These are phyloP conservation scores for Pinctada fucata DNA, from an alignment of 2,888 invertebrate genomes.

Conservation along the genomic window DNA sequence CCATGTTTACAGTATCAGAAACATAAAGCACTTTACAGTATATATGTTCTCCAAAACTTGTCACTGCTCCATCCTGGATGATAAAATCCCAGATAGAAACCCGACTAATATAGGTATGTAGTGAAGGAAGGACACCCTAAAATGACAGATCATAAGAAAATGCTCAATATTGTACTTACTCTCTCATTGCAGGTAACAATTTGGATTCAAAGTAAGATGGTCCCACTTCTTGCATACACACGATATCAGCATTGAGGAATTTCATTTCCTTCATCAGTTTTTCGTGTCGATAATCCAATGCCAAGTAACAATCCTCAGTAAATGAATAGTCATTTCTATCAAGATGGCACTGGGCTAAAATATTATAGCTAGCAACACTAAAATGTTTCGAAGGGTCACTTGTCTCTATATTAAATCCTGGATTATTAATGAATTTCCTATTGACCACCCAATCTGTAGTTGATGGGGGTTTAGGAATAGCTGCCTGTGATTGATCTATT, in stretches of 20 bases:
- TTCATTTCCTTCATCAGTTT: slow-evolving; percentile 69
- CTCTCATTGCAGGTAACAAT: slow-evolving; percentile 27
- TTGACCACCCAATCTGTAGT: slow-evolving; percentile 53
- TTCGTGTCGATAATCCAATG: slow-evolving; percentile 64
- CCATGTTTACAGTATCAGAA: too few species aligned
- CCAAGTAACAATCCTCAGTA: slow-evolving; percentile 59
- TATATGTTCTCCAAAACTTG: too few species aligned
- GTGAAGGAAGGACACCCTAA: too few species aligned
- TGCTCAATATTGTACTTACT: background rate
- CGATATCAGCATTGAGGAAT: slow-evolving; percentile 71
- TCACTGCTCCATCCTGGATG: too few species aligned
- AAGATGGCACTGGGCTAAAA: slow-evolving; percentile 74
- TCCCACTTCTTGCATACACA: slow-evolving; percentile 75
- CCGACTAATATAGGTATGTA: too few species aligned
- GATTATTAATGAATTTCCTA: slow-evolving; percentile 61
- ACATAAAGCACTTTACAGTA: too few species aligned
- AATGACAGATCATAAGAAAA: too few species aligned
- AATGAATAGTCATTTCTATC: slow-evolving; percentile 63
- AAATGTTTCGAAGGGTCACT: slow-evolving; percentile 62
- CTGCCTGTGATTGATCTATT: slow-evolving; percentile 17
- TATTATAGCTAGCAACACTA: slow-evolving; percentile 73
- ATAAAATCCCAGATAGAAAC: too few species aligned
- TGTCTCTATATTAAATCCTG: slow-evolving; percentile 42
- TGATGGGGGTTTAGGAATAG: slow-evolving; percentile 28
- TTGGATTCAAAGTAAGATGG: slow-evolving; percentile 24